Evolutionary conservation across 2,113 vertebrate genomes (phyloP).

Genomic region (Cebidichthys violaceus): DNA sequence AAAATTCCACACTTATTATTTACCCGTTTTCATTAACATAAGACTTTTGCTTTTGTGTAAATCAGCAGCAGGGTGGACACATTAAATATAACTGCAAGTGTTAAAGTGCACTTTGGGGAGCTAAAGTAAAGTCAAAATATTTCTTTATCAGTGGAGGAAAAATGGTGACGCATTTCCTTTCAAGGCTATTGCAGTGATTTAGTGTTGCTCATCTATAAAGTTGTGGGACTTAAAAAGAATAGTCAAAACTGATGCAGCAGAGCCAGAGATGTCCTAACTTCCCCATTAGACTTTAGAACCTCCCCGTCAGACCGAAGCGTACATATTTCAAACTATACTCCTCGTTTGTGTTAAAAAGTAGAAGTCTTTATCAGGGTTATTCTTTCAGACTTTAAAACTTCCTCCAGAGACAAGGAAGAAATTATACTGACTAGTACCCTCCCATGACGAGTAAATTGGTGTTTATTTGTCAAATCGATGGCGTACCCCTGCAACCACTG

Average conservation of each 20-base stretch:
- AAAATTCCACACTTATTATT: slow-evolving; percentile 65
- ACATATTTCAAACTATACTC: not conserved
- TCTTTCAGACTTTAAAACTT: not conserved
- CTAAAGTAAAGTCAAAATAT: not conserved
- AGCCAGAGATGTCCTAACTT: not conserved
- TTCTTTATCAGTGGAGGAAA: not conserved
- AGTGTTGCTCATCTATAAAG: not conserved
- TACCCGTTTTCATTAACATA: not conserved
- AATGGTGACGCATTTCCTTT: not conserved
- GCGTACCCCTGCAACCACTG: not conserved
- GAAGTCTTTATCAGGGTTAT: not conserved
- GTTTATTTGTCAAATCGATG: not conserved
- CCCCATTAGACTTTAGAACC: not conserved
- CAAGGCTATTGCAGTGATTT: not conserved
- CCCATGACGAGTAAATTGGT: not conserved
- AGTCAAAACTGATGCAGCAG: not conserved
- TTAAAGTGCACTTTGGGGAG: not conserved
- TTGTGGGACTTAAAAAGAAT: not conserved
- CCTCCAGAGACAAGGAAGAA: not conserved
- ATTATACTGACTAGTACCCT: not conserved
- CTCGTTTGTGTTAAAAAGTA: not conserved
- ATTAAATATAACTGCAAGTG: not conserved
- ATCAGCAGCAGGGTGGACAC: too few species aligned
- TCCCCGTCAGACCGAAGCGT: not conserved
- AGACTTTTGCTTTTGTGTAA: not conserved